Base-by-base conservation (phyloP, 2,888 invertebrate genomes). In the Luperina testacea region DNA sequence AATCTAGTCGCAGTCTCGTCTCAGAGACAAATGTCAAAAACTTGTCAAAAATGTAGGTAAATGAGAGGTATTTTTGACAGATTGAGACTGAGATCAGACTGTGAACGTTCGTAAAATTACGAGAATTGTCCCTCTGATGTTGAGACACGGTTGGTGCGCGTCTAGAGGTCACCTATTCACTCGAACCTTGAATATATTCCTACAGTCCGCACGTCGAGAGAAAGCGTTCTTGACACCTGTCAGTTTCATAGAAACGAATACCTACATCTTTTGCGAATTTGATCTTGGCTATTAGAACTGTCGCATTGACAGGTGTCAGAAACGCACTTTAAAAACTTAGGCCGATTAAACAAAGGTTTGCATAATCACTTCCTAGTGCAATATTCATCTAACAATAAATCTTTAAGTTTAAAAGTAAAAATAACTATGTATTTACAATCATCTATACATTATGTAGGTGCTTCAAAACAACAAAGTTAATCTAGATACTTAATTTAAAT, bases 391-490 rank as follows among this genome's bases (percentile, higher is more conserved):
- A 38, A 67, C 17, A 69, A 75, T 72, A 68, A 72, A 78, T 61
- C 64, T 77, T 27, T 24, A 38, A 27, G 9, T 57, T 32, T 32
- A 27, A 67, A 61, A 68, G 8, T 45, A 81, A 64, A 32, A 72
- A 48, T 73, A 70, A 57, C 20, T 83, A 82, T n/a, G n/a, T n/a
- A n/a, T 83, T 32, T 83, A 82, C 75, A 83, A 64, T 72, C 15
- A 32, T 69, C 11, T 72, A 61, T 32, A 32, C 17, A 61, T 42
- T 42, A 57, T 32, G 65, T 32, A 51, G 65, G 70, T 80, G 69
- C 59, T 63, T 20, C 45, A 80, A 72, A 79, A 65, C 32, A 80
- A 80, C 75, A 81, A 70, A 59, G 17, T 42, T 38, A 4, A 38
- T 68, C 64, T 64, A 68, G 0, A 24, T 61, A 42, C 57, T 69